phyloP scores from a whole-genome alignment of 64 coral and sea anemone species.

The Stylophora pistillata region DNA sequence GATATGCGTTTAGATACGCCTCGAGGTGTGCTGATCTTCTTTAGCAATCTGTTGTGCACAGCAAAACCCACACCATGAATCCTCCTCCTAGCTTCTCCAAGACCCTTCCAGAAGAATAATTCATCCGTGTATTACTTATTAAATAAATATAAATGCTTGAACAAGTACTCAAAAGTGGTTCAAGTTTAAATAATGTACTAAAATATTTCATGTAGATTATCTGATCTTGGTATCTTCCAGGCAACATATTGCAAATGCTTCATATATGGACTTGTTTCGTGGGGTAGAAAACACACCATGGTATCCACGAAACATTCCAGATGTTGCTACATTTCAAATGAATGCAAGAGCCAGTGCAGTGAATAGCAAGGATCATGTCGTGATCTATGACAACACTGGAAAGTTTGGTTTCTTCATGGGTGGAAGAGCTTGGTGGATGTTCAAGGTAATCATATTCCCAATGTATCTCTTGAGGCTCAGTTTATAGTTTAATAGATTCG shows the following conservation, averaged over 20 bases:
- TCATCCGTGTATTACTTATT: no score
- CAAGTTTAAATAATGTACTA: no score
- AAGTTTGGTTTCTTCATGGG: slow-evolving; percentile 76
- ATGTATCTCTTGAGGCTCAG: neutral
- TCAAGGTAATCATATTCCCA: slow-evolving; percentile 42
- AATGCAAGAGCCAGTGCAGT: slow-evolving; percentile 69
- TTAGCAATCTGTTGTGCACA: no score
- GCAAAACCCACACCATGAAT: no score
- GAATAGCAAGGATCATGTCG: slow-evolving; percentile 58
- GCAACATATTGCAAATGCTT: slow-evolving; percentile 56
- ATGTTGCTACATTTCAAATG: slow-evolving; percentile 40
- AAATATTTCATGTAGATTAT: no score
- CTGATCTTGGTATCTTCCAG: neutral
- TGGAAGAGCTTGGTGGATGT: slow-evolving; percentile 80
- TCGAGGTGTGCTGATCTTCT: no score
- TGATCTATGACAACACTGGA: slow-evolving; percentile 73
- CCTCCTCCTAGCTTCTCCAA: no score
- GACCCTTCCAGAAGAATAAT: no score
- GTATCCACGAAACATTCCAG: slow-evolving; percentile 59
- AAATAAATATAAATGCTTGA: no score
- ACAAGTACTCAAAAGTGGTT: no score
- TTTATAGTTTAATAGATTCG: neutral
- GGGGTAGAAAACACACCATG: slow-evolving; percentile 22
- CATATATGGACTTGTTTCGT: slow-evolving; percentile 55
- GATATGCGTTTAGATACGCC: no score